phyloP scores from a whole-genome alignment of 2,797 vertebrate species.

The Mormyrus hasselquistii region DNA sequence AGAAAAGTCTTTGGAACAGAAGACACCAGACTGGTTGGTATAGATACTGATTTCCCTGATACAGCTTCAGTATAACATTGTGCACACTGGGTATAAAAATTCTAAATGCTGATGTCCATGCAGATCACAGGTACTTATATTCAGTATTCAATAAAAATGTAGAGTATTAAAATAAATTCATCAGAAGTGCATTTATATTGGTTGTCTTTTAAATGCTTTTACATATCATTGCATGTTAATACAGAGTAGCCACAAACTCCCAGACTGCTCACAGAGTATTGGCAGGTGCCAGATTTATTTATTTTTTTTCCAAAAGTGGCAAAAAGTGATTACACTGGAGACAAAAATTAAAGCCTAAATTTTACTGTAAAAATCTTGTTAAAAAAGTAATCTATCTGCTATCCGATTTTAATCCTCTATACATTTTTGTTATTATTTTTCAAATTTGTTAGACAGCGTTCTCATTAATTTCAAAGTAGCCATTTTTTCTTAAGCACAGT shows the following conservation, averaged over 20 bases:
- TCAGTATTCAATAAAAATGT: neutral
- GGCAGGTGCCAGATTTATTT: neutral
- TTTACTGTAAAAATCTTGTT: neutral
- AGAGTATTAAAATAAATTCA: neutral
- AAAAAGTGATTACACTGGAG: neutral
- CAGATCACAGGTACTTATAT: neutral
- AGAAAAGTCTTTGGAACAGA: conserved; percentile 53
- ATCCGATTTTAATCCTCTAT: neutral
- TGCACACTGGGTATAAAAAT: conserved; percentile 1
- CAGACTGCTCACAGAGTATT: neutral
- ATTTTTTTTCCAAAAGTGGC: neutral
- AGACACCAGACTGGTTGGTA: conserved; percentile 77
- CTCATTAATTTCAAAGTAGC: neutral
- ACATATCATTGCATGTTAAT: neutral
- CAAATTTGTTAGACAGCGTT: neutral
- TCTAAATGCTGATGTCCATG: neutral
- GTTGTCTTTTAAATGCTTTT: neutral
- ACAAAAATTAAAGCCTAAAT: neutral
- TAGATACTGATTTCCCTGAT: conserved; percentile 34
- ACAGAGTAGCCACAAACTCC: neutral
- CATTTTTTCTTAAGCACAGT: neutral
- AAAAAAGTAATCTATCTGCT: neutral
- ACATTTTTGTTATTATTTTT: neutral
- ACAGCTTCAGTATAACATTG: conserved; percentile 34
- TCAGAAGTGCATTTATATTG: neutral